Conservation (phyloP, 2,888 invertebrate species). For the Thymelicus sylvestris region DNA sequence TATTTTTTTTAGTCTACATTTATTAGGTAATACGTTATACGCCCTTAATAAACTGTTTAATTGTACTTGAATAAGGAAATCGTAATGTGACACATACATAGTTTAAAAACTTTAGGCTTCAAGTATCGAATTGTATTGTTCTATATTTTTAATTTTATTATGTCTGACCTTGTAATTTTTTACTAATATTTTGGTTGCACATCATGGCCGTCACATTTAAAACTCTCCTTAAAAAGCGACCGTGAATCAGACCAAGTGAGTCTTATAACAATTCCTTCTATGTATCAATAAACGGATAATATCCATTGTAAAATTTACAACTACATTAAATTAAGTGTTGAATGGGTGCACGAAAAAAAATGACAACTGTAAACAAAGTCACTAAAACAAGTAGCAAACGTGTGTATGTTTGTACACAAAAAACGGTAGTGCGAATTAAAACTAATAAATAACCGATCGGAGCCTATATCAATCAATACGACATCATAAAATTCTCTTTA, state of each 20-base stretch:
- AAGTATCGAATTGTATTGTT: too few species aligned
- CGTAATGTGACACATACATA: too few species aligned
- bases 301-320: conserved; percentile 48
- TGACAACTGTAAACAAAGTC: conserved; percentile 24
- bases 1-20: too few species aligned
- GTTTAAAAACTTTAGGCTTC: too few species aligned
- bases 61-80: background rate
- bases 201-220: background rate
- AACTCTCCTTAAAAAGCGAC: background rate
- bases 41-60: background rate
- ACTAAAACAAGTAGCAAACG: conserved; percentile 38
- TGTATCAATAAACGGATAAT: conserved; percentile 42
- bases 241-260: background rate
- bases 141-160: too few species aligned
- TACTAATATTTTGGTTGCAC: too few species aligned
- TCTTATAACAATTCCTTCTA: conserved; percentile 40
- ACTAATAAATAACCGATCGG: conserved; percentile 42
- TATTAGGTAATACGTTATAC: too few species aligned
- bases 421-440: conserved; percentile 39
- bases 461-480: conserved; percentile 18
- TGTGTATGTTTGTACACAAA: conserved; percentile 21
- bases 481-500: conserved; percentile 37
- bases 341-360: conserved; percentile 42
- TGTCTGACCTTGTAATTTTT: too few species aligned
- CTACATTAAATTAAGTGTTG: conserved; percentile 41